Evolutionary conservation across 2,797 vertebrate genomes (phyloP), one percentile per base, ranked within the genome.

Genomic region (Protonibea diacanthus): DNA sequence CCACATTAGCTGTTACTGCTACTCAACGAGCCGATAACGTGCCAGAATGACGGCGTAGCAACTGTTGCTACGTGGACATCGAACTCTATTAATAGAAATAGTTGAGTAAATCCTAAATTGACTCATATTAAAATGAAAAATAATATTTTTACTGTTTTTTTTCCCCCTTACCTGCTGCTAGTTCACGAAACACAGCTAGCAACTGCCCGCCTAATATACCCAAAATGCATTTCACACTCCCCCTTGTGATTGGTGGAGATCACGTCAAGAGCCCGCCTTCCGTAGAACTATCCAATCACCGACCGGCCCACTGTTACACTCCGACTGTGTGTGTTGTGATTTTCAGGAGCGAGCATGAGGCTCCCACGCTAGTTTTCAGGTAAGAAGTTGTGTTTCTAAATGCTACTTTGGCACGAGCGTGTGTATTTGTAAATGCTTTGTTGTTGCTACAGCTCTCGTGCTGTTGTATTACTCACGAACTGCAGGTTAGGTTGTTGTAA

Each of bases 221-320:
- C 86, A 91, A 38, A 87, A 92, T 91, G 81, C 85, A 76, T 61
- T 84, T 62, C 82, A 9, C 1, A 0, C 8, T 11, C 8, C 1
- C 1, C 11, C 2, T 23, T 48, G 5, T 83, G 80, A 90, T 90
- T 92, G 86, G 91, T 10, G 42, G 17, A 81, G 1, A 69, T 0
- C 0, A 23, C 5, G 0, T 23, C 7, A 20, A 48, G 0, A 33
- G 3, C 66, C 83, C 84, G 81, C 88, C 88, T 65, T 67, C 47
- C 7, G 4, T 3, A 6, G 52, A 75, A 59, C 20, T 20, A 4
- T 5, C 89, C 89, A 92, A 90, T 92, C 76, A 76, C 7, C 0
- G 76, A 6, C 0, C 47, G 25, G 38, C 12, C 0, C 23, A 20
- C 6, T 33, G 65, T 64, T 63, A 5, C 4, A 14, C 2, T 38